Conservation (phyloP, 2,888 invertebrate genomes). For the Ormyrus nitidulus region DNA sequence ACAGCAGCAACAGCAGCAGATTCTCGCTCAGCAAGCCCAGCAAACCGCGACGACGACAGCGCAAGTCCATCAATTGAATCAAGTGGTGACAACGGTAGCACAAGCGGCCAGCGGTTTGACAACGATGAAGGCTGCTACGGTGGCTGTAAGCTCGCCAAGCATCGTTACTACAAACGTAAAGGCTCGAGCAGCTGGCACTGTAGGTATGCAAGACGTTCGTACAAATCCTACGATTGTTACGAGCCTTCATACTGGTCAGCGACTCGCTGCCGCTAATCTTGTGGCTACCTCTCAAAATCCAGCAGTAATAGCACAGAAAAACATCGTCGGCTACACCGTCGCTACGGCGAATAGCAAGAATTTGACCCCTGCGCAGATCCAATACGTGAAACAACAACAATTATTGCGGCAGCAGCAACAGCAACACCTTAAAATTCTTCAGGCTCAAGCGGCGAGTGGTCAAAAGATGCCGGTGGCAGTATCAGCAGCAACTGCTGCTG, state of each 20-base stretch:
- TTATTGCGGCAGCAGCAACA: slow-evolving; percentile 74
- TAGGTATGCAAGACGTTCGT: slow-evolving; percentile 68
- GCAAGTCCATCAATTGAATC: slow-evolving; percentile 67
- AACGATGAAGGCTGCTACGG: slow-evolving; percentile 64
- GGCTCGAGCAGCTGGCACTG: slow-evolving; percentile 61
- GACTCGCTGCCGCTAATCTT: slow-evolving; percentile 70
- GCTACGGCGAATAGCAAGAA: slow-evolving; percentile 77
- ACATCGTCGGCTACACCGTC: slow-evolving; percentile 76
- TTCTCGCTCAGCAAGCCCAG: slow-evolving; percentile 65
- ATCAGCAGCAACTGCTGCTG: slow-evolving; percentile 66
- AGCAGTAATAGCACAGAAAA: slow-evolving; percentile 65
- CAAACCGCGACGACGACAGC: slow-evolving; percentile 63
- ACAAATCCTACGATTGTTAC: slow-evolving; percentile 71
- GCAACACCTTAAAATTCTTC: slow-evolving; percentile 69
- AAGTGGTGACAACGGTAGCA: slow-evolving; percentile 64
- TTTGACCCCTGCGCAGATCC: slow-evolving; percentile 78
- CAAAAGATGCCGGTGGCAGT: slow-evolving; percentile 74
- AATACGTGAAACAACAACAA: slow-evolving; percentile 82
- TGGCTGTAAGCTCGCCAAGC: slow-evolving; percentile 60
- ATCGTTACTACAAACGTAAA: slow-evolving; percentile 66
- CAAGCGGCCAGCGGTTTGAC: slow-evolving; percentile 57
- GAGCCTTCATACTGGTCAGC: slow-evolving; percentile 72
- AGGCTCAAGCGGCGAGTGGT: slow-evolving; percentile 68
- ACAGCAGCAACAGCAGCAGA: slow-evolving; percentile 71
- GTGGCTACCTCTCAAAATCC: slow-evolving; percentile 67